phyloP scores from a whole-genome alignment of 1,140 invertebrate genomes.

The Caenorhabditis latens region DNA sequence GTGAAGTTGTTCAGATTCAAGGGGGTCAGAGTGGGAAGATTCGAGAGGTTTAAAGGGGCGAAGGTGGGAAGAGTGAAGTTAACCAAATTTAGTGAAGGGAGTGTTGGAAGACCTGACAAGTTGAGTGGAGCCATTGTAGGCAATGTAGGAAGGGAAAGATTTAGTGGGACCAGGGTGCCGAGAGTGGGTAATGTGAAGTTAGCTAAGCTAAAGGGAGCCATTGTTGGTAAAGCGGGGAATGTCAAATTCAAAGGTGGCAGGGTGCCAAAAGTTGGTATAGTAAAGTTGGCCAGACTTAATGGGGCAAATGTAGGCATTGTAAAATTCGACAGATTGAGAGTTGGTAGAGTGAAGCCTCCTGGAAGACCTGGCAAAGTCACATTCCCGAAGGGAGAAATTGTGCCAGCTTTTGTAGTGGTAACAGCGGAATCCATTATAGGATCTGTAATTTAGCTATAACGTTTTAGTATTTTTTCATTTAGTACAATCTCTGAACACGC shows the following conservation, averaged over 20 bases:
- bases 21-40: background rate
- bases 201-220: too few species aligned
- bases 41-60: background rate
- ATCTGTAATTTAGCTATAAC: too few species aligned
- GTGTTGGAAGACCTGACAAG: background rate
- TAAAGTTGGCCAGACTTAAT: background rate
- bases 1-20: background rate
- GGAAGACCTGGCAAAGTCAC: background rate
- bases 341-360: background rate
- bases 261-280: background rate
- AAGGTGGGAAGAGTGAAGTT: background rate
- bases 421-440: too few species aligned
- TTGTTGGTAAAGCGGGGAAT: too few species aligned
- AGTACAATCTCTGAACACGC: too few species aligned
- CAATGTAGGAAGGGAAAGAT: too few species aligned
- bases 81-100: background rate
- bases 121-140: background rate
- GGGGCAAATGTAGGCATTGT: background rate
- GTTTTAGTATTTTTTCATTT: too few species aligned
- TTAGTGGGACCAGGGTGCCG: too few species aligned
- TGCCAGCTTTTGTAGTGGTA: background rate
- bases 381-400: background rate
- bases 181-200: too few species aligned
- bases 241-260: background rate
- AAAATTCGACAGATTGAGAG: background rate